Conservation (phyloP, 2,888 invertebrate species). For the Drosophila helvetica region DNA sequence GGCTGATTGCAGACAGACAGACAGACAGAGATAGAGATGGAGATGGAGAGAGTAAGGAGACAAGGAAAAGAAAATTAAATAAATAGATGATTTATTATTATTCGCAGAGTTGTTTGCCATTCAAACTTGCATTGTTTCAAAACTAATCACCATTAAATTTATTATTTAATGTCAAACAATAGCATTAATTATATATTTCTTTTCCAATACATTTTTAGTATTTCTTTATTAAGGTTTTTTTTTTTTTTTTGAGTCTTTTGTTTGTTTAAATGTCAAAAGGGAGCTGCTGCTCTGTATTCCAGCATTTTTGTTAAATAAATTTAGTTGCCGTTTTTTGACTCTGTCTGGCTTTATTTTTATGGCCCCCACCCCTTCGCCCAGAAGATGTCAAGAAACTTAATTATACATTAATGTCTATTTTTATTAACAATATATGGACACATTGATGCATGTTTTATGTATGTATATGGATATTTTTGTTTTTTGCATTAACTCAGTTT, state of each 20-base stretch:
- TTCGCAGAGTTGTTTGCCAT: constrained; percentile 31
- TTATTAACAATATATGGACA: background rate
- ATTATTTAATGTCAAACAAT: background rate
- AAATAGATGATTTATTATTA: constrained; percentile 69
- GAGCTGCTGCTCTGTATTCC: background rate
- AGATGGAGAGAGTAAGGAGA: background rate
- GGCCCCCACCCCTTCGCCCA: background rate
- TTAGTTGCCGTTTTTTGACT: background rate
- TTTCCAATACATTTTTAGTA: background rate
- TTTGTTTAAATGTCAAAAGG: constrained; percentile 1
- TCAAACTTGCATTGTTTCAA: background rate
- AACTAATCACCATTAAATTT: background rate
- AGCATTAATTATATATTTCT: background rate
- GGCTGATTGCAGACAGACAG: constrained; percentile 12
- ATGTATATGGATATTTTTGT: background rate
- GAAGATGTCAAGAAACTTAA: constrained; percentile 6
- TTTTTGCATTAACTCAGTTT: background rate
- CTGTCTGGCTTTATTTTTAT: constrained; percentile 1
- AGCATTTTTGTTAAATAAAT: constrained; percentile 2
- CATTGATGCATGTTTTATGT: background rate
- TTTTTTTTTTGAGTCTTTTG: background rate
- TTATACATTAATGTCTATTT: constrained; percentile 10
- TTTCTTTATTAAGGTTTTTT: no score
- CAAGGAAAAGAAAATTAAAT: constrained; percentile 52
- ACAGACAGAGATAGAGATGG: background rate